Evolutionary conservation across 2,888 invertebrate genomes (phyloP), one percentile per base, ranked within the genome.

Genomic region (Polydrusus cervinus): DNA sequence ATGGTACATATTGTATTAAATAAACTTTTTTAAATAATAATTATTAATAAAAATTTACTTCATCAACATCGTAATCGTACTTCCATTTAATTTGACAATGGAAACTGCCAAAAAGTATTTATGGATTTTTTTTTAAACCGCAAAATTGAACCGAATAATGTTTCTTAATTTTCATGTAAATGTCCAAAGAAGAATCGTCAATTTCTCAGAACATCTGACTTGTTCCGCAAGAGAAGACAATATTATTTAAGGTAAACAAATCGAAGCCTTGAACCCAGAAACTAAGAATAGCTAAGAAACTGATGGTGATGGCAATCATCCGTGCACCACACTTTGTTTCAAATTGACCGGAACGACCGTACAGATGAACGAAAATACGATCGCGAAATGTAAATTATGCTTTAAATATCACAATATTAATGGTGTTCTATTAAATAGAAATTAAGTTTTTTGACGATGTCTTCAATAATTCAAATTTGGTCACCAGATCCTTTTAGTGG

Each of bases 221-320:
- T 57, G 55, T 68, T 43, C 67, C 45, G 67, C 55, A 43, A 68
- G 43, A 57, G 30, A 53, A 20, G n/a, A 53, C 67, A 57, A n/a
- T 13, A 57, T 57, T 55, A 57, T 57, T 68, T 68, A 68, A 68
- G 57, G 55, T 68, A 57, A 68, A 68, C 57, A 68, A 57, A 68
- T 55, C 40, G 38, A 45, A 68, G 30, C 67, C 67, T 68, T 68
- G 67, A 68, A 68, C 67, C 57, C 30, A 45, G 45, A 40, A 38
- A n/a, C 57, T 57, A 55, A 68, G 67, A 57, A 45, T 57, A 57
- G 38, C 57, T 14, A 34, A 57, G 57, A 45, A 34, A 25, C 20
- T 18, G 38, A 49, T 38, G 34, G 38, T 45, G 57, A 43, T 68
- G 55, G 67, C 43, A 60, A 3, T 18, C 57, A 60, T 38, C 57